Conservation (phyloP, 2,888 invertebrate species). For the Drosophila vallismaia region DNA sequence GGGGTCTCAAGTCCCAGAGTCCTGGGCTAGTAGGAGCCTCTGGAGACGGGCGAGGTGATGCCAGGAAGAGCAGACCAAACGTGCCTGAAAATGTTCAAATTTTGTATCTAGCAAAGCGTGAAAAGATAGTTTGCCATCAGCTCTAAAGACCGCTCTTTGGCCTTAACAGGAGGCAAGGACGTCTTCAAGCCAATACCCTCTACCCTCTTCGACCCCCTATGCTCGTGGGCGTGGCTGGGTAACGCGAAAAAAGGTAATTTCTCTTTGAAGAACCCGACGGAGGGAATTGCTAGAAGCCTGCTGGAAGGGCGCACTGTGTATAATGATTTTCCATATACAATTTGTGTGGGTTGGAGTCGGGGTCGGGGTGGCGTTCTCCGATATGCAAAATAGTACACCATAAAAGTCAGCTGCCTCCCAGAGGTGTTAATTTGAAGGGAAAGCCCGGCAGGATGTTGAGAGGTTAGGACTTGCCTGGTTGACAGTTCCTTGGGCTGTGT, state of each 20-base stretch:
- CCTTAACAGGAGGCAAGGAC: background rate
- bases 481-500: slow-evolving; percentile 37
- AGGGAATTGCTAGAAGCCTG: slow-evolving; percentile 56
- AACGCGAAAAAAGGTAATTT: slow-evolving; percentile 68
- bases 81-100: slow-evolving; percentile 74
- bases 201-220: slow-evolving; percentile 3
- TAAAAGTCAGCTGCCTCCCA: slow-evolving; percentile 50
- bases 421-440: slow-evolving; percentile 49
- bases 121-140: slow-evolving; percentile 63
- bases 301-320: slow-evolving; percentile 31
- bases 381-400: slow-evolving; percentile 69
- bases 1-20: slow-evolving; percentile 19
- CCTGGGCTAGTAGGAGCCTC: background rate
- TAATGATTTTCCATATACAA: slow-evolving; percentile 71
- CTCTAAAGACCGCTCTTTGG: slow-evolving; percentile 23
- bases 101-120: slow-evolving; percentile 69
- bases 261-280: slow-evolving; percentile 43
- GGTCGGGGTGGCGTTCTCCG: slow-evolving; percentile 33
- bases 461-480: slow-evolving; percentile 31
- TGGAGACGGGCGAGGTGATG: slow-evolving; percentile 1
- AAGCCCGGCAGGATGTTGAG: slow-evolving; percentile 15
- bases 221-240: slow-evolving; percentile 57
- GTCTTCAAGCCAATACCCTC: slow-evolving; percentile 11
- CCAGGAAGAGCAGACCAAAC: slow-evolving; percentile 39
- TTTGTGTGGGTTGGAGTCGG: slow-evolving; percentile 45